phyloP scores from a whole-genome alignment of 1,140 invertebrate species.

The Drosophila melanogaster region DNA sequence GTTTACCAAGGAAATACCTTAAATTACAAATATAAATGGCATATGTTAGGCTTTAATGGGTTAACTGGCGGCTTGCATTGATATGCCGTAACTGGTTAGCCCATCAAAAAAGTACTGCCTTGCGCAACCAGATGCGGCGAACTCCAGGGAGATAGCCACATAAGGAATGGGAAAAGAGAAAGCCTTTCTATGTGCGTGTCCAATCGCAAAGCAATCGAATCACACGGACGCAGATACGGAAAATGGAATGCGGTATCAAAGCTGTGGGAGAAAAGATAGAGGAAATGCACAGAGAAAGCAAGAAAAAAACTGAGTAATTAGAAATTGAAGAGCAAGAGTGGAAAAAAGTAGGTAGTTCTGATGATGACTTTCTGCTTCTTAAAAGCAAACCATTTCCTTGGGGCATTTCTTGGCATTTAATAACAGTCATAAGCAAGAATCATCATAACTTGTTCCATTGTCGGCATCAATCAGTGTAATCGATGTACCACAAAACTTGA shows the following conservation, averaged over 20 bases:
- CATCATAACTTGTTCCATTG: not conserved
- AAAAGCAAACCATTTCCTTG: not conserved
- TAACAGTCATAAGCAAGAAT: not conserved
- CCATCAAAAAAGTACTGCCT: conserved; percentile 23
- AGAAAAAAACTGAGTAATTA: conserved; percentile 28
- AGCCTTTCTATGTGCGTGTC: conserved; percentile 52
- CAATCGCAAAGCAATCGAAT: conserved; percentile 58
- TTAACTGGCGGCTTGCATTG: conserved; percentile 26
- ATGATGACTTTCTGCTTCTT: not conserved
- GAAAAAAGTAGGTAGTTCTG: not conserved
- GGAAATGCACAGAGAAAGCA: conserved; percentile 9
- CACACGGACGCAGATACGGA: conserved; percentile 7
- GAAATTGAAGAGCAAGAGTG: conserved; percentile 25
- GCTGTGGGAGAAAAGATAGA: conserved; percentile 3
- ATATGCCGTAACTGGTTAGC: conserved; percentile 14
- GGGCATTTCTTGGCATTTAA: no score
- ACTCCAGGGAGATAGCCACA: conserved; percentile 17
- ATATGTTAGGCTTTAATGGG: conserved; percentile 9
- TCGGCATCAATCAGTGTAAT: not conserved
- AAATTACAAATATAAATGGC: no score
- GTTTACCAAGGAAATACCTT: no score
- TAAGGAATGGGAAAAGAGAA: conserved; percentile 23
- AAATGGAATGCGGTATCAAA: conserved; percentile 9
- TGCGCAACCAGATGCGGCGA: conserved; percentile 51
- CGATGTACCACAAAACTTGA: not conserved